Base-by-base conservation (phyloP, 2,113 vertebrate species). In the Scartelaos histophorus region DNA sequence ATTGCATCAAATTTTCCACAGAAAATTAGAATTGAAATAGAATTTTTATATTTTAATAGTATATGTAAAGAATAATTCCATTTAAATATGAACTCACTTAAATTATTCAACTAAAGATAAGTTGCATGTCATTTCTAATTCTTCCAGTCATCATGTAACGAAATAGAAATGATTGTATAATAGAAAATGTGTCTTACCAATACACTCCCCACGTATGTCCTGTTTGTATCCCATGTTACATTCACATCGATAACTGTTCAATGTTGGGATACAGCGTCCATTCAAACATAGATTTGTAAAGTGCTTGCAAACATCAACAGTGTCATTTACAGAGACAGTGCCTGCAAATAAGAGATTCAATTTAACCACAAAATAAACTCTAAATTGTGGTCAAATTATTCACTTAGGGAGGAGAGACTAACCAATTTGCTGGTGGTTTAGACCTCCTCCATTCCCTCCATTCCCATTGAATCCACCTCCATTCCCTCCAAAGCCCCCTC, bases 151-250 rank as follows among this genome's bases (percentile, higher is more conserved):
- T 56, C 22, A 1, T 12, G 10, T 7, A 57, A 22, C 12, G 3
- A 56, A 22, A 13, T 25, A 22, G 4, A 5, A 1, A 57, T 15
- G 7, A 10, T 35, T 1, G 45, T n/a, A n/a, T 12, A 35, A 29
- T 66, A 46, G 49, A 70, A 54, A 7, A 2, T 43, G 13, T 17
- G 9, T 73, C 93, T 93, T 87, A 99, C 97, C 97, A 0, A 97
- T 97, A 78, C 98, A 99, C 81, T 98, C 96, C 0, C 96, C 94
- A 0, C 95, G 94, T 1, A 95, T 94, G 5, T 99, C 98, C 89
- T 97, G 97, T 74, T 93, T 95, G 87, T 97, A 98, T n/a, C 98
- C 98, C 97, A 98, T 98, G 93, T 99, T 98, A 91, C 98, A 99
- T 85, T 99, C 97, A 25, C 98, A 99, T 80, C 97, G 95, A 88